Evolutionary conservation across 2,888 invertebrate genomes (phyloP).

Genomic region (Anoplius nigerrimus): DNA sequence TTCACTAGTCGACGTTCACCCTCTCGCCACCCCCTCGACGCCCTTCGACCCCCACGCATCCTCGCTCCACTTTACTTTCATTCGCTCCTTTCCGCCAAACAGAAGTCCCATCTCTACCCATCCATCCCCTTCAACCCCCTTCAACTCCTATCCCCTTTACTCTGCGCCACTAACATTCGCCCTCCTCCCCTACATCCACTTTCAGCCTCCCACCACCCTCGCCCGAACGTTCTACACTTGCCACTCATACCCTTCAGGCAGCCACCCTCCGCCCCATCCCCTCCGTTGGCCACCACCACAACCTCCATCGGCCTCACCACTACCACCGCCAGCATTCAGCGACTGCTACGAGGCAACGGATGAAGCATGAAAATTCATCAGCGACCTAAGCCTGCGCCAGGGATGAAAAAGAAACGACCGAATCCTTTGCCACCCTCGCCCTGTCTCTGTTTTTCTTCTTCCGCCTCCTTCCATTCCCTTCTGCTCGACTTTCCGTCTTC

Average conservation of each 20-base stretch:
- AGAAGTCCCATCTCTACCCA: too few relatives aligned
- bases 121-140: too few relatives aligned
- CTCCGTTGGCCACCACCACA: not conserved
- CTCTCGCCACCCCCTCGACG: too few relatives aligned
- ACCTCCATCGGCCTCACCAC: not conserved
- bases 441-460: not conserved
- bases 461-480: not conserved
- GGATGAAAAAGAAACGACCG: not conserved
- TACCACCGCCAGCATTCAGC: not conserved
- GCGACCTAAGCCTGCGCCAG: not conserved
- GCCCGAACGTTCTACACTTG: not conserved
- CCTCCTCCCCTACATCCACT: not conserved
- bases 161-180: not conserved
- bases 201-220: not conserved
- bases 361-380: slow-evolving; percentile 46
- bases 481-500: not conserved
- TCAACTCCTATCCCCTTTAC: not conserved
- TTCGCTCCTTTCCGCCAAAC: too few relatives aligned
- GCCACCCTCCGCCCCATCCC: not conserved
- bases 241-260: not conserved
- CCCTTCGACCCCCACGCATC: too few relatives aligned
- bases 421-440: not conserved
- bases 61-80: too few relatives aligned
- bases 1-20: too few relatives aligned
- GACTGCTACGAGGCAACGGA: slow-evolving; percentile 14